Base-by-base conservation (phyloP, 2,888 invertebrate genomes). In the Dorcus parallelipipedus region DNA sequence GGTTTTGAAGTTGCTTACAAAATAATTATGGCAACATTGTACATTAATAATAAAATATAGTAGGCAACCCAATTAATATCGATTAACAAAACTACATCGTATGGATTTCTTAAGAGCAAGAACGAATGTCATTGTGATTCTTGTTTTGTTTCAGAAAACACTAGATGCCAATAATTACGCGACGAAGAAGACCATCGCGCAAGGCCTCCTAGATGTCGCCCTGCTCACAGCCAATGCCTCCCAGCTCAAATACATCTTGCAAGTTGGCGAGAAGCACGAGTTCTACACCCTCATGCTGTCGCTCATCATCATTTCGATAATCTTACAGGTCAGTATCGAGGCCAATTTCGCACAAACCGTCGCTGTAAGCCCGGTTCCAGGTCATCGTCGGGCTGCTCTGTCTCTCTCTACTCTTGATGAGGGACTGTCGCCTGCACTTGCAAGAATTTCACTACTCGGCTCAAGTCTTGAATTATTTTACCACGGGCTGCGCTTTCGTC, bases 121-220 rank as follows among this genome's bases (percentile, higher is more conserved):
- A 20, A 20, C 20, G 20, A 20, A 20, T 20, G 5, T 6, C 6
- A 33, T 33, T 33, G 26, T 4, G 26, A 6, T 33, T 7, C 0
- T 33, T 33, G 1, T 33, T 41, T 41, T 41, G 56, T 80, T 81
- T 45, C 77, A 88, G 88, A 92, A 91, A 77, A 83, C 86, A 1
- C 79, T 93, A 76, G 91, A 94, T 73, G 89, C 91, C 3, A 95
- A 94, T 78, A 85, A 90, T 65, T 95, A 94, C 84, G 93, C 94
- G 20, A 93, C 93, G 8, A 95, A 94, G 78, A 95, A 95, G 79
- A 93, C 93, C 0, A 92, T 94, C 58, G 93, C 94, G 0, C 94
- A 94, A 81, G 93, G 94, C 3, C 90, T 94, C 86, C 83, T 94
- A 68, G 93, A 94, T 76, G 91, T 94, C 58, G 93, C 94, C 1